Evolutionary conservation across 2,113 vertebrate genomes (phyloP).

Genomic region (Lophura nycthemera): DNA sequence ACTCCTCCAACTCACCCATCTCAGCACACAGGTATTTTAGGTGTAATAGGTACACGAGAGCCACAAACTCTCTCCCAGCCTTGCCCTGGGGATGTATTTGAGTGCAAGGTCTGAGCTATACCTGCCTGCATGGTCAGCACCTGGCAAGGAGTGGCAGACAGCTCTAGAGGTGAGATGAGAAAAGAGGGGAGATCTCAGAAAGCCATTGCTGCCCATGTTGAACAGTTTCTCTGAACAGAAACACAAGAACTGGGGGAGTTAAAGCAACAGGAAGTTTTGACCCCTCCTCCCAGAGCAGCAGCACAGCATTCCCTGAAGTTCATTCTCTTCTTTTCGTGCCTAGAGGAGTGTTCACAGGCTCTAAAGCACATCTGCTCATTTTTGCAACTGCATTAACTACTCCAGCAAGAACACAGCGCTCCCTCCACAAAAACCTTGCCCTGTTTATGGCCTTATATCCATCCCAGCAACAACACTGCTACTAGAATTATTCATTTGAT

Average conservation of each 20-base stretch:
- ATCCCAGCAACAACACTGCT: not conserved
- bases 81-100: not conserved
- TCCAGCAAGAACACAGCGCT: not conserved
- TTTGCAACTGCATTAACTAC: not conserved
- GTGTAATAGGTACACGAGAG: not conserved
- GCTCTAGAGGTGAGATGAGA: not conserved
- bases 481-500: not conserved
- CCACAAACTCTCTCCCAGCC: not conserved
- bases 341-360: not conserved
- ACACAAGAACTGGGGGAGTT: not conserved
- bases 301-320: not conserved
- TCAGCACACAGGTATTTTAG: not conserved
- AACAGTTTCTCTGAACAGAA: not conserved
- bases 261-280: not conserved
- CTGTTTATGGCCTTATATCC: not conserved
- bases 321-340: fast-evolving
- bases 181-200: not conserved
- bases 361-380: fast-evolving
- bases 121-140: not conserved
- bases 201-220: not conserved
- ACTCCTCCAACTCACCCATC: not conserved
- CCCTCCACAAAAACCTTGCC: not conserved
- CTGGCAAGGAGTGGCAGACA: fast-evolving
- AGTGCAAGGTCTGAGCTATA: not conserved
- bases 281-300: fast-evolving